phyloP scores from a whole-genome alignment of 2,888 invertebrate species.

The Rhopalosiphum nymphaeae region DNA sequence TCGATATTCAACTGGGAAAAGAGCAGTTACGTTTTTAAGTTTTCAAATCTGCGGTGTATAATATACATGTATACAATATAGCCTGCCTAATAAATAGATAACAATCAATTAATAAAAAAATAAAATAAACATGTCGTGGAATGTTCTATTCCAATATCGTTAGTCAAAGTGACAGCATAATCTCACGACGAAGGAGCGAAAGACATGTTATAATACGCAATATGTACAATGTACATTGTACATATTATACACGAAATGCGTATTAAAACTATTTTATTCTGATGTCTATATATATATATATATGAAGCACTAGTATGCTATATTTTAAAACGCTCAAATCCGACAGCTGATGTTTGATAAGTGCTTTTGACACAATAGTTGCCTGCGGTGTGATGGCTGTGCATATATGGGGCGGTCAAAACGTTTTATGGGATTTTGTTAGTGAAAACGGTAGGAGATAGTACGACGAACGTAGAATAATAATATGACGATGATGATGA shows the following conservation, averaged over 20 bases:
- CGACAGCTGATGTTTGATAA: conserved; percentile 5
- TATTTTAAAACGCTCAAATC: not conserved
- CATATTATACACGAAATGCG: not conserved
- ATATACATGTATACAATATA: not conserved
- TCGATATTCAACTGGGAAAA: not conserved
- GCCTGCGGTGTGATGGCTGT: not conserved
- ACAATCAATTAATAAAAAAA: not conserved
- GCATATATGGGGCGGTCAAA: not conserved
- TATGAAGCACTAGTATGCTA: not conserved
- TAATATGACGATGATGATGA: conserved; percentile 3
- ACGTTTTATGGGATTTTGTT: not conserved
- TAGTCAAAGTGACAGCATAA: not conserved
- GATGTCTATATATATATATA: not conserved
- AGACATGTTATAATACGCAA: not conserved
- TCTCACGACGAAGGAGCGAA: not conserved
- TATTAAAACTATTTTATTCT: not conserved
- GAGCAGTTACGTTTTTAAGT: not conserved
- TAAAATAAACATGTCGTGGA: not conserved
- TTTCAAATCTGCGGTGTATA: not conserved
- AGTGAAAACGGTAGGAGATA: not conserved
- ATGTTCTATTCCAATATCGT: not conserved
- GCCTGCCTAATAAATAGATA: not conserved
- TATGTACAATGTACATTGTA: not conserved
- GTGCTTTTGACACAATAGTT: not conserved
- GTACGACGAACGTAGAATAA: not conserved